Base-by-base conservation (phyloP, 2,797 vertebrate genomes). In the Gymnopithys bicolor region DNA sequence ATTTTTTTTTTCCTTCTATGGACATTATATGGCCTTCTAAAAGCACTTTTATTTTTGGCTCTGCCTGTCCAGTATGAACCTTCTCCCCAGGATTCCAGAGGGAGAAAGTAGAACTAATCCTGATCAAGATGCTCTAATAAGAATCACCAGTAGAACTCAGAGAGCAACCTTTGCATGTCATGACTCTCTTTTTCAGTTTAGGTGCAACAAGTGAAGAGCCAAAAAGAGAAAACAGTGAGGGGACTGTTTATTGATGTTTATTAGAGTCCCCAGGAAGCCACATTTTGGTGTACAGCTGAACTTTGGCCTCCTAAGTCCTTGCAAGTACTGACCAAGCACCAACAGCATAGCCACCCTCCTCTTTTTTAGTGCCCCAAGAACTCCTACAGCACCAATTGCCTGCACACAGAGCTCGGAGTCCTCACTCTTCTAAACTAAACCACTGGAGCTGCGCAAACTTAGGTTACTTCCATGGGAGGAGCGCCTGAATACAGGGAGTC, bases 21-120 rank as follows among this genome's bases (percentile, higher is more conserved):
- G 53, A 81, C 48, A 59, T 58, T n/a, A 64, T 13, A 80, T 13
- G 33, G 67, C 28, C 11, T 89, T 89, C 74, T 48, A 79, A 92
- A 91, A 94, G 52, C 15, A 43, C 25, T 64, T 86, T 88, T 94
- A 96, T 93, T 94, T 94, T 67, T 86, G 74, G 17, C 37, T 78
- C 49, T 87, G 70, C 11, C 49, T 77, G 24, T 88, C 49, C 74
- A 80, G 22, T 45, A 32, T 32, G 75, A 95, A 90, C 39, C n/a
- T 46, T 87, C 59, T 84, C 33, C 32, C 21, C 53, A 74, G 53
- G 66, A 91, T 89, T 75, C 45, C 70, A 55, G 17, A 71, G 28
- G 28, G 28, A 85, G 59, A 85, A 88, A 93, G 22, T 51, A 59
- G 58, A 85, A 71, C 41, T 84, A 84, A 90, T 74, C 68, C 89